Conservation (phyloP, 2,888 invertebrate genomes). For the Polylopha cassiicola region DNA sequence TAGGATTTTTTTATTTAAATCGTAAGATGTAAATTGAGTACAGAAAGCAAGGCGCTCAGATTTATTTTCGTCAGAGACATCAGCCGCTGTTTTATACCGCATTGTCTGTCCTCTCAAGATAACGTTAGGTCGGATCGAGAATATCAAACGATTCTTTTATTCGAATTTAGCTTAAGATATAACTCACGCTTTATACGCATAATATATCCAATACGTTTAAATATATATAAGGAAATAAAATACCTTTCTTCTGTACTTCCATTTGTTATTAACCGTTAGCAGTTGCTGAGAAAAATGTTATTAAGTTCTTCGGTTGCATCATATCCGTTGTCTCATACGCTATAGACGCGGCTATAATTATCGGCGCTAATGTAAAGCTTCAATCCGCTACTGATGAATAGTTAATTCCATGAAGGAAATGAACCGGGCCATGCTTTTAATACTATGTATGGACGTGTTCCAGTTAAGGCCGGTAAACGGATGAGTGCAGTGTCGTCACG, state of each 20-base stretch:
- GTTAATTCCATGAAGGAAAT: constrained; percentile 8
- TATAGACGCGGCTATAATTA: constrained; percentile 15
- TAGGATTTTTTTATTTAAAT: constrained; percentile 19
- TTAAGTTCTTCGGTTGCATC: constrained; percentile 13
- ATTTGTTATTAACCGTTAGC: constrained; percentile 7
- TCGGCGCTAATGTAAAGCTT: constrained; percentile 15
- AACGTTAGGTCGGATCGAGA: not conserved
- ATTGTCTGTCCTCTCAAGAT: constrained; percentile 22
- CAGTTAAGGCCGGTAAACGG: constrained; percentile 16
- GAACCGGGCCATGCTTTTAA: constrained; percentile 11
- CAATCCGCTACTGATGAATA: constrained; percentile 3
- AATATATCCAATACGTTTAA: too few species aligned
- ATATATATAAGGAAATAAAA: not conserved
- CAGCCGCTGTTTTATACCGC: constrained; percentile 35
- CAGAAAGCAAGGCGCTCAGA: constrained; percentile 36
- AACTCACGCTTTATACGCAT: too few species aligned
- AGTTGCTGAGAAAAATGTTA: constrained; percentile 9
- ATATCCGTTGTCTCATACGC: constrained; percentile 21
- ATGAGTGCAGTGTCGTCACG: constrained; percentile 8
- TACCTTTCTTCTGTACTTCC: not conserved
- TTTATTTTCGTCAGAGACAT: constrained; percentile 44
- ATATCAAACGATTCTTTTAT: constrained; percentile 3
- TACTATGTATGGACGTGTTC: constrained; percentile 9
- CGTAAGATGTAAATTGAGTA: constrained; percentile 26
- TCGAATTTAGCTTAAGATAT: too few species aligned